These are phyloP conservation scores for Panzeria rudis DNA, from an alignment of 2,888 invertebrate species.

Conservation along the genomic window DNA sequence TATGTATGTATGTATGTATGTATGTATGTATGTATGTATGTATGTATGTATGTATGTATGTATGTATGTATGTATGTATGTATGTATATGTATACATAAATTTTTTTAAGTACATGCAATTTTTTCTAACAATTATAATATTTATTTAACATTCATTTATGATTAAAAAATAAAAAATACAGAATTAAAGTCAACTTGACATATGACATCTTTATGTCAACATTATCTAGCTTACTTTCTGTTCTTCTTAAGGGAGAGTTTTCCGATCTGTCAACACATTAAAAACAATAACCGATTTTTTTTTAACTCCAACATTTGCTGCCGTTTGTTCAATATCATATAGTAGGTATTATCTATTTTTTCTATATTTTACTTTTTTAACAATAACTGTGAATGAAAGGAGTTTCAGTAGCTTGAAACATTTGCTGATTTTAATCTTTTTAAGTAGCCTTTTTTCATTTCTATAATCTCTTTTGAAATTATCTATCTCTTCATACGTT, in stretches of 20 bases:
- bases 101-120: not conserved
- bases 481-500: constrained; percentile 41
- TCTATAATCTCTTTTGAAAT: constrained; percentile 57
- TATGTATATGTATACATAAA: no score
- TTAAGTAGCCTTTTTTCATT: constrained; percentile 74
- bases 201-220: constrained; percentile 81
- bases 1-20: no score
- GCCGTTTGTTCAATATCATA: constrained; percentile 18
- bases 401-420: constrained; percentile 64
- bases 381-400: not conserved
- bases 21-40: no score
- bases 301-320: constrained; percentile 41
- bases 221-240: constrained; percentile 52
- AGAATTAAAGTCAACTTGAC: constrained; percentile 76
- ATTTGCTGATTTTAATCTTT: constrained; percentile 75
- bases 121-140: not conserved
- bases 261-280: not conserved
- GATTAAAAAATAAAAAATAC: constrained; percentile 10
- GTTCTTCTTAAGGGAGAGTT: constrained; percentile 36
- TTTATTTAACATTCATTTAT: not conserved
- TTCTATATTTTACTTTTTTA: constrained; percentile 44
- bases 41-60: no score
- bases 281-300: constrained; percentile 42
- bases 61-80: no score
- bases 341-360: not conserved